phyloP scores from a whole-genome alignment of 1,140 invertebrate genomes.

The Drosophila subobscura region DNA sequence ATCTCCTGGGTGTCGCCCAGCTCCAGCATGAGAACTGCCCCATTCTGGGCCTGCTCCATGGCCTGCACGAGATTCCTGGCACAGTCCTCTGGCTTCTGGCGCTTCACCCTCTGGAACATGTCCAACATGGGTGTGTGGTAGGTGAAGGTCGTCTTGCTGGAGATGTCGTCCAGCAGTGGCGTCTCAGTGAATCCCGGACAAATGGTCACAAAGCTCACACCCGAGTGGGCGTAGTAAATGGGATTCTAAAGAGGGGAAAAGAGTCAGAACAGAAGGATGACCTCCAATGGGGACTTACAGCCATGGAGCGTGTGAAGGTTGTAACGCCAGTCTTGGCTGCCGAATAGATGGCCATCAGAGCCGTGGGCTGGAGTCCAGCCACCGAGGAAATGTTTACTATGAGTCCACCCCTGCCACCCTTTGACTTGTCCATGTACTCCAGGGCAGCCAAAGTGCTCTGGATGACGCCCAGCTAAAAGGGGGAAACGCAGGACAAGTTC shows the following conservation, averaged over 20 bases:
- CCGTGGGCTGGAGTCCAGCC: conserved; percentile 83
- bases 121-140: conserved; percentile 40
- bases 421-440: conserved; percentile 85
- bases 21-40: conserved; percentile 60
- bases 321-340: conserved; percentile 84
- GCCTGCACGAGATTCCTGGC: conserved; percentile 62
- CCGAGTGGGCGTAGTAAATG: conserved; percentile 42
- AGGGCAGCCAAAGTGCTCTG: conserved; percentile 60
- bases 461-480: conserved; percentile 57
- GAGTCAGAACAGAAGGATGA: neutral
- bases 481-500: neutral
- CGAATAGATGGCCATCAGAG: conserved; percentile 82
- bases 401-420: conserved; percentile 85
- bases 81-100: conserved; percentile 50
- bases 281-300: conserved; percentile 22
- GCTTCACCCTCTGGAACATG: conserved; percentile 39
- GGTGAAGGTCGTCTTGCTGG: conserved; percentile 52
- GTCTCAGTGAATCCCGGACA: conserved; percentile 77
- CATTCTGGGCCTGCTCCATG: conserved; percentile 61
- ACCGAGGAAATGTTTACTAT: conserved; percentile 87
- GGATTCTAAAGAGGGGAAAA: conserved; percentile 31
- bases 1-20: conserved; percentile 48
- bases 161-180: conserved; percentile 44
- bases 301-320: conserved; percentile 82
- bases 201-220: conserved; percentile 67